phyloP scores from a whole-genome alignment of 1,140 invertebrate species.

The Cydia fagiglandana region DNA sequence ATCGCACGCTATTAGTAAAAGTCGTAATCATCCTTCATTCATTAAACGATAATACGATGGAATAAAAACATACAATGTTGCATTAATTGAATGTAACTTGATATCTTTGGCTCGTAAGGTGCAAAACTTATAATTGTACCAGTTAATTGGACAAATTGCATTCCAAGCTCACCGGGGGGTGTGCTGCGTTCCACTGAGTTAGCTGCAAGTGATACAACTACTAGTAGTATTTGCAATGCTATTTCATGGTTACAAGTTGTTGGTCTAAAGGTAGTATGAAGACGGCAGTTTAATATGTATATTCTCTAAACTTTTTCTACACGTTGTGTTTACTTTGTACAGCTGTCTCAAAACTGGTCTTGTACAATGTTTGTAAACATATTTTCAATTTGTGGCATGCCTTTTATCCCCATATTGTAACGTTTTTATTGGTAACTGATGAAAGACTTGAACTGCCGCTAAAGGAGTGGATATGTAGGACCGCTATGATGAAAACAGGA shows the following conservation, averaged over 20 bases:
- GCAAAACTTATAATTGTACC: conserved; percentile 24
- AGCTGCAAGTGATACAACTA: not conserved
- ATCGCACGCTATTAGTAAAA: not conserved
- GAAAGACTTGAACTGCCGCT: not conserved
- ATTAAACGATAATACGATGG: not conserved
- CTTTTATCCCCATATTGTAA: not conserved
- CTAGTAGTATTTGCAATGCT: conserved; percentile 6
- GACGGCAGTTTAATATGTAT: not conserved
- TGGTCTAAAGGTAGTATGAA: not conserved
- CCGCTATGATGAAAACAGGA: not conserved
- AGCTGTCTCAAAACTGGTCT: conserved; percentile 12
- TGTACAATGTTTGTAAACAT: conserved; percentile 26
- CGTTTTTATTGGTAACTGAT: not conserved
- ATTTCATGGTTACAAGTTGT: not conserved
- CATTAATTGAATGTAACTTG: conserved; percentile 9
- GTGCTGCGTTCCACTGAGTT: conserved; percentile 15
- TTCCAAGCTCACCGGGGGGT: not conserved
- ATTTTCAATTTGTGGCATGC: not conserved
- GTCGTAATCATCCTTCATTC: not conserved
- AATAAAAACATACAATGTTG: not conserved
- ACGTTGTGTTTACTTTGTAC: not conserved
- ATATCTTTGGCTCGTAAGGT: conserved; percentile 17
- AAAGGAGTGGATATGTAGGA: not conserved
- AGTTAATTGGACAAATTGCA: conserved; percentile 30
- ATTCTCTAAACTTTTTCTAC: not conserved